Evolutionary conservation across 2,888 invertebrate species (phyloP), one percentile per base, ranked within the genome.

Genomic region (Cheilosia impressa): DNA sequence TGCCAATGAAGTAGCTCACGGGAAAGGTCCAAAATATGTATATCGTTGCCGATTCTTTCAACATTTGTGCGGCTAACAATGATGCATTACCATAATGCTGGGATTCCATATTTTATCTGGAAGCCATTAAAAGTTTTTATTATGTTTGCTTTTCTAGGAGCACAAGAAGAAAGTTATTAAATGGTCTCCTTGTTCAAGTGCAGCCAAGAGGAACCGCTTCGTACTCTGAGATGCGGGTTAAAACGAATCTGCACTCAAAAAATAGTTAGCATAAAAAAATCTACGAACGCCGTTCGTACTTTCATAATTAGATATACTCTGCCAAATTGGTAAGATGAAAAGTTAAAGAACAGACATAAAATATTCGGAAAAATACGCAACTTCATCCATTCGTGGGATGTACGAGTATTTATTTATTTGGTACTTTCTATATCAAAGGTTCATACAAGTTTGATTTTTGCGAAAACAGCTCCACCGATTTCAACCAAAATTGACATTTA

Each of bases 1-100:
- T 68, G 68, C 76, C 80, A 76, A 77, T 81, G 76, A 85, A 85
- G 85, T 85, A 85, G 85, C 85, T 85, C 85, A 85, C 80, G 85
- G 72, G 68, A 81, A 77, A 77, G 85, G 80, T 80, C 71, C 71
- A 50, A 68, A 65, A 63, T 65, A 52, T 73, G 65, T 71, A 34
- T 72, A 72, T 63, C 58, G 45, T 27, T 38, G 58, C 50, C 58
- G 55, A 65, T 50, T 65, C 24, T n/a, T 24, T 27, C 7, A 17
- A 4, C 58, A 68, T 66, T 57, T 65, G 17, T 63, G 53, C 22
- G 60, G 66, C 43, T 66, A 76, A 76, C 80, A 81, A 85, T 85
- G 85, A 85, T 85, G 62, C 72, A 85, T 85, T 85, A 85, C 76
- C 80, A 81, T 85, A 72, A 81, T 72, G 55, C 38, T 68, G 71